Percentiles rank a stretch among this genome's conserved stretches.
Evolutionary conservation across 2,888 invertebrate species (phyloP).

Genomic region (Eumerus sabulonum): DNA sequence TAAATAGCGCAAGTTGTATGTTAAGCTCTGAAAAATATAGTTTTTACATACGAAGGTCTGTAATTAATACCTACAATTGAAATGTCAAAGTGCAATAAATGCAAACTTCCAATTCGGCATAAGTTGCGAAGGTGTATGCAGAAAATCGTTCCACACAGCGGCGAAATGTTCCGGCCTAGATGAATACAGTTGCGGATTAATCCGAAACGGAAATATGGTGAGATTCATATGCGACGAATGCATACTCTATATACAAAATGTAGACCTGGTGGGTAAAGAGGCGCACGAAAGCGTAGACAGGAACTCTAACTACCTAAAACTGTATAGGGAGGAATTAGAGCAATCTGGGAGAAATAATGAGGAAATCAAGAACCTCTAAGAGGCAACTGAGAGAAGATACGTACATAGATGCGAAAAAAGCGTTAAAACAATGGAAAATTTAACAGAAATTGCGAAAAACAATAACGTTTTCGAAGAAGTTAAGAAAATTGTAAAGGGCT

Average conservation of each 20-base stretch:
- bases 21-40: no score
- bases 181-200: not conserved
- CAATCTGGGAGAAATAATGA: not conserved
- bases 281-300: slow-evolving; percentile 1
- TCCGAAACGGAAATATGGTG: not conserved
- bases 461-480: no score
- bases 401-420: no score
- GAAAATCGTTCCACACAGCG: not conserved
- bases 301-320: not conserved
- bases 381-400: no score
- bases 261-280: not conserved
- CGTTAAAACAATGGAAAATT: no score
- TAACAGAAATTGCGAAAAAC: no score
- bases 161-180: slow-evolving; percentile 4
- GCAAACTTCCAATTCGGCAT: slow-evolving; percentile 4
- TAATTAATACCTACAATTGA: no score
- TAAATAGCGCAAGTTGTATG: no score
- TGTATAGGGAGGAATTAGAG: slow-evolving; percentile 4
- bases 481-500: no score
- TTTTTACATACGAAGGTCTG: no score
- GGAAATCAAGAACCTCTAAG: slow-evolving; percentile 1
- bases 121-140: slow-evolving; percentile 9
- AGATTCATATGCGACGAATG: slow-evolving; percentile 5
- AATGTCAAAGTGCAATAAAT: slow-evolving; percentile 2
- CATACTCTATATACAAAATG: not conserved